Base-by-base conservation (phyloP, 2,113 vertebrate species). In the Alligator mississippiensis region DNA sequence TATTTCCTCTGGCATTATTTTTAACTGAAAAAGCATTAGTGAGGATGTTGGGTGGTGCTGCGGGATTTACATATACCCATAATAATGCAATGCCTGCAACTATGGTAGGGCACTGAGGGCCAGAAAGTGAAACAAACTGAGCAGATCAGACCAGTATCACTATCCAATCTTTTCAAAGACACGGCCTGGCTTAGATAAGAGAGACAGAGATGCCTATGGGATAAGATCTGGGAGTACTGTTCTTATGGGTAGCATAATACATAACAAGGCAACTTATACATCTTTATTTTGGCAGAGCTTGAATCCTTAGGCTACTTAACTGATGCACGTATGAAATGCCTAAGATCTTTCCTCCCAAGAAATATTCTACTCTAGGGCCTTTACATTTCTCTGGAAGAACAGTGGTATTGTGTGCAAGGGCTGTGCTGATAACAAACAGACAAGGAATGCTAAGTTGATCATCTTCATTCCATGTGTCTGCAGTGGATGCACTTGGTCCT, bases 141-240 rank as follows among this genome's bases (percentile, higher is more conserved):
- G 57, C 59, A 88, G 47, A 91, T 57, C 87, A 59, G 59, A 94
- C 66, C 16, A 25, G 70, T 93, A 94, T 77, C 70, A 85, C 88
- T 30, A 66, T 30, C 75, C 78, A 77, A 21, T 28, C 88, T 82
- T 22, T 76, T 3, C 38, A 87, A 61, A 90, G 89, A 75, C n/a
- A 16, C 5, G 3, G 11, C n/a, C 66, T 68, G 66, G n/a, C 30
- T 68, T 30, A 68, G 17, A 21, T 19, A 68, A 30, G 5, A 5
- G 66, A n/a, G 66, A 68, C 28, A 68, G 85, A n/a, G 86, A 59
- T 72, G 70, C 34, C 18, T 15, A 68, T 62, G 11, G 17, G 24
- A 57, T 38, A 70, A 5, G 21, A 11, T 4, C 16, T 60, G 9
- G 62, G 11, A 91, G 22, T 68, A 30, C 19, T 30, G 17, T 30